Percentiles rank a stretch among this genome's conserved stretches.
Conservation (phyloP, 2,113 vertebrate species). For the Suricata suricatta region DNA sequence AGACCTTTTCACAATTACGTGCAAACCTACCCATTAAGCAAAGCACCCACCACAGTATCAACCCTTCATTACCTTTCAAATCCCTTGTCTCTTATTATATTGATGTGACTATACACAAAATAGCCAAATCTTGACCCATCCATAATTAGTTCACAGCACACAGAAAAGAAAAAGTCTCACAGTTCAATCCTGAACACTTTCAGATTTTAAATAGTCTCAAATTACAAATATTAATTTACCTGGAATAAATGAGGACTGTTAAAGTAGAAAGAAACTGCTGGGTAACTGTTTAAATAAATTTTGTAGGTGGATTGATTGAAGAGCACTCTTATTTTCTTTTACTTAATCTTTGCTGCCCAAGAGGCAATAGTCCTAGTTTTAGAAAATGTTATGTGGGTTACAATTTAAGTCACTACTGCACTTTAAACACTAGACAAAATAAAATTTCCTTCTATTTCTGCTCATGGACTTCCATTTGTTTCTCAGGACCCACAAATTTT, state of each 20-base stretch:
- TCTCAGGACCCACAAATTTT: constrained; percentile 18
- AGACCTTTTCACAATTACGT: not conserved
- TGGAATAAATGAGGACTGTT: not conserved
- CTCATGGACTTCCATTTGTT: not conserved
- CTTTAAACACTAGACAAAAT: constrained; percentile 23
- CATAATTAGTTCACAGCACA: constrained; percentile 3
- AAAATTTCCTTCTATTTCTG: not conserved
- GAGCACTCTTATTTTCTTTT: constrained; percentile 36
- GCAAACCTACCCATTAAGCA: not conserved
- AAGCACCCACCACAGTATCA: not conserved
- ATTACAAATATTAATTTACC: not conserved
- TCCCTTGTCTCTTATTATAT: not conserved
- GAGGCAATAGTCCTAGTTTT: not conserved
- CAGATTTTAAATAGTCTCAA: constrained; percentile 36
- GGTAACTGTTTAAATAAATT: not conserved
- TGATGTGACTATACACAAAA: not conserved
- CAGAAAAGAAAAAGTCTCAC: not conserved
- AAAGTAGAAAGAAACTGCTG: not conserved
- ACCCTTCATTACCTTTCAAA: not conserved
- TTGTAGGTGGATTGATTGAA: not conserved
- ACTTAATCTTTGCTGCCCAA: not conserved
- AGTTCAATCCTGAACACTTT: not conserved
- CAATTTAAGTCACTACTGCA: not conserved
- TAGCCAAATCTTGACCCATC: not conserved
- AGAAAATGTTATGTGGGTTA: not conserved